Evolutionary conservation across 2,113 vertebrate genomes (phyloP), one percentile per base, ranked within the genome.

Genomic region (Dissostichus mawsoni): DNA sequence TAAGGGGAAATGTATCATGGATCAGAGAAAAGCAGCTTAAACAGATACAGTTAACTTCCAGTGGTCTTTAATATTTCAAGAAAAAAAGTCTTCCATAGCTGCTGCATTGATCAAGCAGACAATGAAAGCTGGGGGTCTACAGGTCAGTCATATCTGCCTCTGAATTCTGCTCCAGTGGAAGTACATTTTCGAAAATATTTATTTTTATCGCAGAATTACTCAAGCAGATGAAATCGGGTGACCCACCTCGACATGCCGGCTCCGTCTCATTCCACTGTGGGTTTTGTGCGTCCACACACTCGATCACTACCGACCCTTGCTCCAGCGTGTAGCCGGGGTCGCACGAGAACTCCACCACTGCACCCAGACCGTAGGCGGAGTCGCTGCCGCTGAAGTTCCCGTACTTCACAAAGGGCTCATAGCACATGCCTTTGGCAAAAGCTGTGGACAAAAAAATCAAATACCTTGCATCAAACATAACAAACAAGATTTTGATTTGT

Each of bases 191-290:
- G 20, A 52, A 62, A 78, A 62, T 36, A 75, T 74, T 87, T 78
- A 20, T 63, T 41, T 41, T 80, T 55, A 48, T 57, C 13, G 16
- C 48, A 47, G 62, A 87, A 61, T 78, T 74, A 81, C 63, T 69
- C n/a, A 8, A 75, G 62, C 12, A 53, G 59, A 57, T 64, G 41
- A 52, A 74, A 76, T 81, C 33, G 75, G 55, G 69, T 83, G 45
- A 79, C 90, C 92, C 76, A 99, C 98, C 98, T 73, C 98, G 94
- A 72, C 98, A 99, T 0, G 97, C 98, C 0, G 98, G 98, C 75
- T 99, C 98, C 0, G 98, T 99, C 94, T 99, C 98, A 0, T 99
- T 99, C 98, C 98, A 99, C 93, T 98, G 98, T 0, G 98, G 97
- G 78, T 97, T 97, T 0, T 92, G 93, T 44, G 94, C 93, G 14